These are phyloP conservation scores for Pterois miles DNA, from an alignment of 2,797 vertebrate genomes.

Conservation along the genomic window DNA sequence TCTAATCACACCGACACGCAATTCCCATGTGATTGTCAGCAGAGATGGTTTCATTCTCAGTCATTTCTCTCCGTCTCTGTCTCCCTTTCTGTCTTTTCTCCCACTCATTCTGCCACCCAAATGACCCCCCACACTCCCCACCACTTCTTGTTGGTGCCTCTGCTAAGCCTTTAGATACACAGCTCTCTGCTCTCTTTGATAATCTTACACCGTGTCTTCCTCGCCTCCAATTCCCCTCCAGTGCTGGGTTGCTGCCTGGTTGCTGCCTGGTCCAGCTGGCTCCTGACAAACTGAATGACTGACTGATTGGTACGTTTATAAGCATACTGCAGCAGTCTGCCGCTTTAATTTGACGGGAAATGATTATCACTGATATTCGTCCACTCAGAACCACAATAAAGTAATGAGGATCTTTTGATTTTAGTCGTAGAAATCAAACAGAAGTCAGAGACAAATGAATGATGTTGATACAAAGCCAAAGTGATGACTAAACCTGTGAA, in stretches of 20 bases:
- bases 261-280: slow-evolving; percentile 53
- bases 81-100: slow-evolving; percentile 10
- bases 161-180: slow-evolving; percentile 58
- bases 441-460: neutral
- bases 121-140: slow-evolving; percentile 32
- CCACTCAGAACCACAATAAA: neutral
- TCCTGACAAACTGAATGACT: slow-evolving; percentile 44
- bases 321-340: slow-evolving; percentile 21
- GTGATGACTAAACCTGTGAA: neutral
- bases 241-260: slow-evolving; percentile 32
- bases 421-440: neutral
- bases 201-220: slow-evolving; percentile 60
- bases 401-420: slow-evolving; percentile 5
- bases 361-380: slow-evolving; percentile 19
- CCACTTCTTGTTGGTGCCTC: slow-evolving; percentile 34
- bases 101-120: slow-evolving; percentile 36
- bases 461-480: neutral
- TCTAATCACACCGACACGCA: slow-evolving; percentile 33
- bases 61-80: slow-evolving; percentile 19
- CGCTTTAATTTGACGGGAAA: slow-evolving; percentile 19
- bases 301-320: slow-evolving; percentile 45
- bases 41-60: slow-evolving; percentile 42
- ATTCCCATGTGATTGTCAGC: slow-evolving; percentile 38
- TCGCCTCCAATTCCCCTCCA: slow-evolving; percentile 54
- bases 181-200: slow-evolving; percentile 66